Evolutionary conservation across 2,113 vertebrate genomes (phyloP), one percentile per base, ranked within the genome.

Genomic region (Psettodes erumei): DNA sequence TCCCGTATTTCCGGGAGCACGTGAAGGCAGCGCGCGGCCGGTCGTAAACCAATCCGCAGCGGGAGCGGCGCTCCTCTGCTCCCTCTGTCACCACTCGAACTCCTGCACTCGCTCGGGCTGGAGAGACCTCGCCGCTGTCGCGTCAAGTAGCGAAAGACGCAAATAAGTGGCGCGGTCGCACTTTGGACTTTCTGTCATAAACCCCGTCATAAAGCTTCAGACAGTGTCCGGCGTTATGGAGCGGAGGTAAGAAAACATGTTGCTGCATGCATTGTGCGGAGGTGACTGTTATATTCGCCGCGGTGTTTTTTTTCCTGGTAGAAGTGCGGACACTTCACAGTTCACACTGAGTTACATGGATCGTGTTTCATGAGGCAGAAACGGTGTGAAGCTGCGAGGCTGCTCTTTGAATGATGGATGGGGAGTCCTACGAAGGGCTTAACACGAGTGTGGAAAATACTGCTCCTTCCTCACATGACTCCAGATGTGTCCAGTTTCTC

Each of bases 201-300:
- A 18, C 8, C 28, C 21, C 50, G 62, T 73, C 55, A 59, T 58
- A 66, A 75, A 61, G 35, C 5, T 28, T 53, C 3, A 21, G n/a
- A 37, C 10, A 28, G n/a, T 21, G 60, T 62, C 56, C 35, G 8
- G 61, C 35, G 54, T 45, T 27, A 88, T 88, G 87, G 60, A 80
- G 28, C 60, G 0, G 64, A 85, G 89, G 89, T 91, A 87, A 80
- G 89, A 58, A 28, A 47, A 6, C 4, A 6, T 3, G 3, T 21
- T 43, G n/a, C n/a, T n/a, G n/a, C n/a, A n/a, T 62, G 21, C 32
- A 7, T 6, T 30, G 21, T 54, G 27, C 43, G 0, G 8, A 8
- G 11, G n/a, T 6, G 0, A 21, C 8, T 18, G 1, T 1, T 32
- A 1, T 45, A n/a, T 33, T 59, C 0, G 6, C 13, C 2, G 9